Evolutionary conservation across 2,113 vertebrate genomes (phyloP).

Genomic region (Oncorhynchus kisutch): DNA sequence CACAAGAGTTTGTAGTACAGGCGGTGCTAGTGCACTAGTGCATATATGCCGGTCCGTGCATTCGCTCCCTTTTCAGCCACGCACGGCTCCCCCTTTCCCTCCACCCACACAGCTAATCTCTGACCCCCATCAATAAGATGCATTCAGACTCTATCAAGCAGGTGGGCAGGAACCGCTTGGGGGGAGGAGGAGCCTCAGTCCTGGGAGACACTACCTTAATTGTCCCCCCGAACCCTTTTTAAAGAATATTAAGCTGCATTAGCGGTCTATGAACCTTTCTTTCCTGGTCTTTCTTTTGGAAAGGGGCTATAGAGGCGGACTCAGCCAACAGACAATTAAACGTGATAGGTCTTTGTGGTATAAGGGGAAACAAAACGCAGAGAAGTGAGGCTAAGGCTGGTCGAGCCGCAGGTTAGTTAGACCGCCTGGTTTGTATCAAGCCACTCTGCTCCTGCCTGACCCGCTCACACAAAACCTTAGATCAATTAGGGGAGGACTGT

Average conservation of each 20-base stretch:
- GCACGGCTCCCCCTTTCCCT: conserved; percentile 62
- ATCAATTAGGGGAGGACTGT: conserved; percentile 35
- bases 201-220: conserved; percentile 77
- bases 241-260: conserved; percentile 82
- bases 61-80: conserved; percentile 46
- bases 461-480: conserved; percentile 33
- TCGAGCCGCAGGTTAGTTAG: conserved; percentile 53
- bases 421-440: conserved; percentile 57
- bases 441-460: conserved; percentile 28
- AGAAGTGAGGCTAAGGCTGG: conserved; percentile 50
- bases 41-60: conserved; percentile 41
- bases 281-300: conserved; percentile 65
- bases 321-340: conserved; percentile 78
- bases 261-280: conserved; percentile 74
- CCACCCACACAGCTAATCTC: conserved; percentile 71
- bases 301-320: conserved; percentile 68
- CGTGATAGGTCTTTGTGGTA: conserved; percentile 76
- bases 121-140: conserved; percentile 80
- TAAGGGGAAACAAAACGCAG: conserved; percentile 54
- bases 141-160: conserved; percentile 78
- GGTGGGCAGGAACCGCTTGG: conserved; percentile 63
- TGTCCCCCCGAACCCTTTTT: conserved; percentile 72
- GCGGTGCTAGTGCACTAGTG: conserved; percentile 2
- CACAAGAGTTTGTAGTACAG: conserved; percentile 69
- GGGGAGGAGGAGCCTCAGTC: conserved; percentile 52